Conservation (phyloP, 2,797 vertebrate genomes). For the Moxostoma hubbsi region DNA sequence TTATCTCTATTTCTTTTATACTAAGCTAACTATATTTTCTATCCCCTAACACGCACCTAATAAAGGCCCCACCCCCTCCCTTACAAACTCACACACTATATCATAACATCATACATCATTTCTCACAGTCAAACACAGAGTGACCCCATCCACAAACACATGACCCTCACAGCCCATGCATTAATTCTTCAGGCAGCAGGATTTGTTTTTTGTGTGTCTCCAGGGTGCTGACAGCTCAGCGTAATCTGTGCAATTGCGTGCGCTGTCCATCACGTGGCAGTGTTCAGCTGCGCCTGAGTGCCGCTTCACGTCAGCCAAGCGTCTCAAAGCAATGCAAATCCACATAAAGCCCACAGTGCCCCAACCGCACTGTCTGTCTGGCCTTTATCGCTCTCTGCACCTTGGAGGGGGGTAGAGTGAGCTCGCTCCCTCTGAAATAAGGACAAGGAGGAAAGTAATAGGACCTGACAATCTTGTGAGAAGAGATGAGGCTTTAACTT, state of each 20-base stretch:
- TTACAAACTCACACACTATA: constrained; percentile 31
- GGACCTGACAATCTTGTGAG: neutral
- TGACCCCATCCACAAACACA: neutral
- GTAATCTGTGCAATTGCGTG: constrained; percentile 71
- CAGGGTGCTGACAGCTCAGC: neutral
- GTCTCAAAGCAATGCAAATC: constrained; percentile 71
- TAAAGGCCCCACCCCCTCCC: constrained; percentile 8
- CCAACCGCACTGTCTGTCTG: constrained; percentile 65
- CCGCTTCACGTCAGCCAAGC: constrained; percentile 70
- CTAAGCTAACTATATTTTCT: no score
- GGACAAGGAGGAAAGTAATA: constrained; percentile 17
- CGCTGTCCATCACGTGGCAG: constrained; percentile 76
- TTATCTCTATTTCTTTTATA: no score
- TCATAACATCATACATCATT: constrained; percentile 19
- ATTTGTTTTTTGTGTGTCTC: neutral
- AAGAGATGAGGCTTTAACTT: neutral
- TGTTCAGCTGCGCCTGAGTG: constrained; percentile 72
- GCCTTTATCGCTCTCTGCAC: constrained; percentile 81
- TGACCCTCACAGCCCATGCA: neutral
- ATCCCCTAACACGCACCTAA: neutral
- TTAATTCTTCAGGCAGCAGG: neutral
- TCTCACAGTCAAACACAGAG: constrained; percentile 3
- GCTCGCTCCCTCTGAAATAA: constrained; percentile 41
- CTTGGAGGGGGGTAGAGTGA: constrained; percentile 62
- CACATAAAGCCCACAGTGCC: constrained; percentile 64